A percentile compares a stretch with the other conserved stretches of the same genome.
phyloP scores from a whole-genome alignment of 2,113 vertebrate species.

The Himantopus leucocephalus region DNA sequence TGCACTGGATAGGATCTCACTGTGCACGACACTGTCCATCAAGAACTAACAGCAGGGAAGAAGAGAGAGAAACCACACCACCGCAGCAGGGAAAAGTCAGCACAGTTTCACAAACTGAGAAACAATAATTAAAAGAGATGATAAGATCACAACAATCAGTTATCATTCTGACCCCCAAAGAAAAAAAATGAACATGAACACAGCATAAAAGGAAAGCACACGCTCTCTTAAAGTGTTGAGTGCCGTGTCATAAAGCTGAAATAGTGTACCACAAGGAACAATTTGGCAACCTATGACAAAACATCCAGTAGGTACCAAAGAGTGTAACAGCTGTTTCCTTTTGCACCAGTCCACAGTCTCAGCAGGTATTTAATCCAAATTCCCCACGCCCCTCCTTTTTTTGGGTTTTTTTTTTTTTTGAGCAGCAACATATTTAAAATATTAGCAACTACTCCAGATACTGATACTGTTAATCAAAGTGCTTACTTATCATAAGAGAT shows the following conservation, averaged over 20 bases:
- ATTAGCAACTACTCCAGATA: background rate
- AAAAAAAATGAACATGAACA: background rate
- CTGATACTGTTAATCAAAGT: background rate
- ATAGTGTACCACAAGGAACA: background rate
- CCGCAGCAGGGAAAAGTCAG: background rate
- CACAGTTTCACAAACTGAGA: background rate
- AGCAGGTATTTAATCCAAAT: background rate
- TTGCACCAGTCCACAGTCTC: background rate
- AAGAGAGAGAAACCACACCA: background rate
- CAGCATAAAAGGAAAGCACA: background rate
- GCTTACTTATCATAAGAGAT: background rate
- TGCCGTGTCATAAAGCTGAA: background rate
- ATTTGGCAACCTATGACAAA: background rate
- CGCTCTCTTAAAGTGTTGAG: background rate
- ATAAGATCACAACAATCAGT: background rate
- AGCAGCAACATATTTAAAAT: background rate
- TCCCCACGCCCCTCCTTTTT: rapidly evolving
- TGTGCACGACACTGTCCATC: background rate
- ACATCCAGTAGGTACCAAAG: background rate
- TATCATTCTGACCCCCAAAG: background rate
- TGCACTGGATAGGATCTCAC: background rate
- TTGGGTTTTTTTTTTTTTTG: background rate
- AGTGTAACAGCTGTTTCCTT: background rate
- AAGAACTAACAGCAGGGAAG: background rate
- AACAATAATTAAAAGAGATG: background rate